Evolutionary conservation across 2,888 invertebrate species (phyloP).

Genomic region (Nomada lathburiana): DNA sequence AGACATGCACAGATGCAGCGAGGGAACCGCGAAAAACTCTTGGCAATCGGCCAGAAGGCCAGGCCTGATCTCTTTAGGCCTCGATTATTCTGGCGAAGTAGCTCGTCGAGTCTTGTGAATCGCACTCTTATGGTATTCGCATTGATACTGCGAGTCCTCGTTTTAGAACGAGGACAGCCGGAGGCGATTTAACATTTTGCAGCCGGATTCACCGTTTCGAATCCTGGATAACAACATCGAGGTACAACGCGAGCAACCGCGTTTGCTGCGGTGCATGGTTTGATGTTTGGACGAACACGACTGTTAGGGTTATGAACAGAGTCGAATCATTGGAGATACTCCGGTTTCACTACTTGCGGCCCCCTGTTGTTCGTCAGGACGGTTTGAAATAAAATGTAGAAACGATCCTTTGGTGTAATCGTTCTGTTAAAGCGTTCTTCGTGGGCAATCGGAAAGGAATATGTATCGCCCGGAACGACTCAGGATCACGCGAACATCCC

Average conservation of each 20-base stretch:
- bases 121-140: not conserved
- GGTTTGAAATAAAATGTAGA: too few relatives aligned
- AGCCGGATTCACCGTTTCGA: not conserved
- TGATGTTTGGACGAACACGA: not conserved
- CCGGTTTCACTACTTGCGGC: too few relatives aligned
- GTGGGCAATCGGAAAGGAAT: too few relatives aligned
- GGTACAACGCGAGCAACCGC: not conserved
- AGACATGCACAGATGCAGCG: slow-evolving; percentile 13
- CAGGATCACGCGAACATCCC: too few relatives aligned
- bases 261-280: not conserved
- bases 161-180: too few relatives aligned
- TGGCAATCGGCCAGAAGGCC: slow-evolving; percentile 39
- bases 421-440: too few relatives aligned
- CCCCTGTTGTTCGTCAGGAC: too few relatives aligned
- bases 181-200: not conserved
- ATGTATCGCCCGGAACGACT: too few relatives aligned
- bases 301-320: not conserved
- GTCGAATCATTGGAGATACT: not conserved
- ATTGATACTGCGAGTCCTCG: not conserved
- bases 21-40: slow-evolving; percentile 16
- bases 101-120: not conserved
- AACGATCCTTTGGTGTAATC: too few relatives aligned
- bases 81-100: not conserved
- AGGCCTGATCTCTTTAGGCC: slow-evolving; percentile 1
- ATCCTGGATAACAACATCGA: slow-evolving; percentile 9